These are phyloP conservation scores for Drosophila recens DNA, from an alignment of 2,888 invertebrate genomes.

Conservation along the genomic window DNA sequence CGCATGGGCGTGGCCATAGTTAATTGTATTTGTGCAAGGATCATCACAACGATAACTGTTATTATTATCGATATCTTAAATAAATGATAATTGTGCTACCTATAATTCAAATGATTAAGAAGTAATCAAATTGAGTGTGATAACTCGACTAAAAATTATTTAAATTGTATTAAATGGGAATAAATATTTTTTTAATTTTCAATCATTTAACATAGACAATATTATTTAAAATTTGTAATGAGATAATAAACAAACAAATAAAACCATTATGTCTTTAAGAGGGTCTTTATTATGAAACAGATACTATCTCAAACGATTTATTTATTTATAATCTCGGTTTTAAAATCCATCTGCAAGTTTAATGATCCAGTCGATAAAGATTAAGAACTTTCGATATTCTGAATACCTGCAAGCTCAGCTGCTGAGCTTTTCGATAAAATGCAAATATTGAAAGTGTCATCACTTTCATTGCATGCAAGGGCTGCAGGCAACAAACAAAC, in stretches of 20 bases:
- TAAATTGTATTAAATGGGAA: background rate
- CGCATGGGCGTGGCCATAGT: conserved; percentile 23
- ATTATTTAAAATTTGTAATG: no score
- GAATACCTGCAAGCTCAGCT: background rate
- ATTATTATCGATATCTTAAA: background rate
- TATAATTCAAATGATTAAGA: no score
- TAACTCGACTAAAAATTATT: background rate
- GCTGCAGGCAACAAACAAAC: background rate
- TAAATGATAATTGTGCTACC: background rate
- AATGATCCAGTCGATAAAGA: background rate
- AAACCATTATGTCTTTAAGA: no score
- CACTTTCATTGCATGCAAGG: conserved; percentile 8
- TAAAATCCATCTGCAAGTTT: background rate
- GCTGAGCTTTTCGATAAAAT: conserved; percentile 6
- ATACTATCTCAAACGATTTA: background rate
- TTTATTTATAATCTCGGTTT: background rate
- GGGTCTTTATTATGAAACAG: no score
- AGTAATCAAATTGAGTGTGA: background rate
- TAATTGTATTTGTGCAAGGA: conserved; percentile 21
- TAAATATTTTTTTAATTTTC: background rate
- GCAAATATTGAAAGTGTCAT: conserved; percentile 18
- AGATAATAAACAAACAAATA: no score
- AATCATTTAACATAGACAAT: no score
- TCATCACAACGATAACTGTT: conserved; percentile 2
- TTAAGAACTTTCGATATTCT: conserved; percentile 9